phyloP scores from a whole-genome alignment of 2,797 vertebrate genomes.

The Arvicola amphibius region DNA sequence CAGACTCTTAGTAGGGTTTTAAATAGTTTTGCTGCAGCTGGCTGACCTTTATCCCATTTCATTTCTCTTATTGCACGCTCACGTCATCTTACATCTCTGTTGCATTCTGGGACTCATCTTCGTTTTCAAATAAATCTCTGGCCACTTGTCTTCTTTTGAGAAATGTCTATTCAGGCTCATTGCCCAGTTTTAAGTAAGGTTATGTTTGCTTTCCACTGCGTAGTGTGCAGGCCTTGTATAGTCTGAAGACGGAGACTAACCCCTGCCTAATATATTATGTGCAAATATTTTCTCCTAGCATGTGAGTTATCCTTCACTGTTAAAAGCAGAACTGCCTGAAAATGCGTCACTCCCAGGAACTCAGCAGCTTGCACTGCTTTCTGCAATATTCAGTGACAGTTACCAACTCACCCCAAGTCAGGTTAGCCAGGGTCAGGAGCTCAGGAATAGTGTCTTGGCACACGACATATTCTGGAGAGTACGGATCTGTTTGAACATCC shows the following conservation, averaged over 20 bases:
- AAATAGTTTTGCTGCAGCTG: constrained; percentile 3
- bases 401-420: constrained; percentile 93
- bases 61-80: neutral
- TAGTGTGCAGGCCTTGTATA: neutral
- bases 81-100: neutral
- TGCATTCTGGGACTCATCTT: neutral
- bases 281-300: neutral
- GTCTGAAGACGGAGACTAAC: neutral
- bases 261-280: neutral
- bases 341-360: neutral
- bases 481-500: constrained; percentile 96
- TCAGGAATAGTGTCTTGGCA: constrained; percentile 90
- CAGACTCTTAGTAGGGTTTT: neutral
- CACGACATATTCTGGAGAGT: constrained; percentile 92
- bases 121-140: neutral
- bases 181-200: neutral
- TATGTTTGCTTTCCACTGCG: neutral
- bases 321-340: neutral
- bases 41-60: neutral
- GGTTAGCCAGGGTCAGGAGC: constrained; percentile 92
- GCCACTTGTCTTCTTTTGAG: neutral
- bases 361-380: neutral
- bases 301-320: neutral
- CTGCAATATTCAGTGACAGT: constrained; percentile 25
- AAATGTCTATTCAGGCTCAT: neutral